Evolutionary conservation across 2,888 invertebrate species (phyloP), one percentile per base, ranked within the genome.

Genomic region (Tipula confusa): DNA sequence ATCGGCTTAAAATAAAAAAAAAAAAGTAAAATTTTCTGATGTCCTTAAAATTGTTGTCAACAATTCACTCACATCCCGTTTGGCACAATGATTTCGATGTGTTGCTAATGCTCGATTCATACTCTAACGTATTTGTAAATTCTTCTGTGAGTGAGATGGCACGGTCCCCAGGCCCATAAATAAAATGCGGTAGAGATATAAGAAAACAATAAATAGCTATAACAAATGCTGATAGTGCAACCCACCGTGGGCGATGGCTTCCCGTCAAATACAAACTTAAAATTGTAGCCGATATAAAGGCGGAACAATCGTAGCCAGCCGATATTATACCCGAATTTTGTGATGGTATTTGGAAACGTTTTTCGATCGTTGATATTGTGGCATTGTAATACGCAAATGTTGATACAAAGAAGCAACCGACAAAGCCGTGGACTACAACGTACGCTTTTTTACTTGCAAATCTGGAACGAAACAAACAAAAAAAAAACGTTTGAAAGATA

Each of bases 281-380:
- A 82, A 92, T 88, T 83, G 92, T 89, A 6, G 93, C 92, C 84
- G 92, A 91, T 84, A 93, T 89, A 83, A 93, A 88, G 87, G 92
- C 92, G 85, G 92, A 93, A 86, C 93, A 91, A 88, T 93, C 93
- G 87, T 93, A 93, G 36, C 93, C 93, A 84, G 93, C 91, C 84
- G 92, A 91, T 86, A 93, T 92, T 86, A 93, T 89, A 85, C 93
- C 93, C 86, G 92, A 92, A 1, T 92, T 92, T 87, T 91, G 90
- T 84, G 92, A 92, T 1, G 92, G 92, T 86, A 93, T 92, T 87
- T 92, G 92, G 87, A 93, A 93, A 86, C 93, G 89, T 86, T 93
- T 93, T 87, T 93, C 80, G 15, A 80, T 29, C 15, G 80, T 80
- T 80, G 80, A 29, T n/a, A 80, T 80, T 80, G 80, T 80, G 93